These are phyloP conservation scores for Apis laboriosa DNA, from an alignment of 1,140 invertebrate genomes.

Conservation along the genomic window DNA sequence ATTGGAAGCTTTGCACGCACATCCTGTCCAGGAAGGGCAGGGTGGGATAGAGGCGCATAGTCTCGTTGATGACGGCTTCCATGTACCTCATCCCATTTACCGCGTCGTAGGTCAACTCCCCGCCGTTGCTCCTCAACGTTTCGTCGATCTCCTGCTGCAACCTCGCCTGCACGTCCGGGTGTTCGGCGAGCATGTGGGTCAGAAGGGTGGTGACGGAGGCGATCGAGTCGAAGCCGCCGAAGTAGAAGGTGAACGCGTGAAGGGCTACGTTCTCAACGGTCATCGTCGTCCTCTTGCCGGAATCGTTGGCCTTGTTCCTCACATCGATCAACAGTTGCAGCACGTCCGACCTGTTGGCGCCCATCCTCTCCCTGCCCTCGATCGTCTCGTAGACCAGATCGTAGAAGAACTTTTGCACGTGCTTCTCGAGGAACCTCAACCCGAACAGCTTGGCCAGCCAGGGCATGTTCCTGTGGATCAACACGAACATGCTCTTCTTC, in stretches of 20 bases:
- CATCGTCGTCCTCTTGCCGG: conserved; percentile 14
- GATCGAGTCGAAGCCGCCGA: conserved; percentile 83
- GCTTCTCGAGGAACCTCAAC: not conserved
- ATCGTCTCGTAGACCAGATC: not conserved
- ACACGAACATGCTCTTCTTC: not conserved
- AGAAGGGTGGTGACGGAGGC: conserved; percentile 76
- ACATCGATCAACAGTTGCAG: conserved; percentile 73
- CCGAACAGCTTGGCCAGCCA: not conserved
- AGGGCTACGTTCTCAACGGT: conserved; percentile 80
- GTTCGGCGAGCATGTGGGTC: conserved; percentile 79
- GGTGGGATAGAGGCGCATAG: conserved; percentile 82
- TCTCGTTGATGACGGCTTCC: conserved; percentile 82
- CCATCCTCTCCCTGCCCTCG: conserved; percentile 36
- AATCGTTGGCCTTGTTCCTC: conserved; percentile 67
- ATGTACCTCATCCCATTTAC: conserved; percentile 78
- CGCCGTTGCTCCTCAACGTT: conserved; percentile 71
- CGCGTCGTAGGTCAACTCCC: conserved; percentile 76
- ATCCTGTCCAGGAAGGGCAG: conserved; percentile 78
- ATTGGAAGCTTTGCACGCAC: conserved; percentile 81
- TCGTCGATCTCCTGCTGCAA: conserved; percentile 83
- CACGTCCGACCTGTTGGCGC: conserved; percentile 63
- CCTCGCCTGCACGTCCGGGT: conserved; percentile 82
- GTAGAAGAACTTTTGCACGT: conserved; percentile 14
- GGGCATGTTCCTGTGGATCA: conserved; percentile 3
- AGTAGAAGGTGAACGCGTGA: conserved; percentile 81